Evolutionary conservation across 1,140 invertebrate species (phyloP).

Genomic region (Bombus impatiens): DNA sequence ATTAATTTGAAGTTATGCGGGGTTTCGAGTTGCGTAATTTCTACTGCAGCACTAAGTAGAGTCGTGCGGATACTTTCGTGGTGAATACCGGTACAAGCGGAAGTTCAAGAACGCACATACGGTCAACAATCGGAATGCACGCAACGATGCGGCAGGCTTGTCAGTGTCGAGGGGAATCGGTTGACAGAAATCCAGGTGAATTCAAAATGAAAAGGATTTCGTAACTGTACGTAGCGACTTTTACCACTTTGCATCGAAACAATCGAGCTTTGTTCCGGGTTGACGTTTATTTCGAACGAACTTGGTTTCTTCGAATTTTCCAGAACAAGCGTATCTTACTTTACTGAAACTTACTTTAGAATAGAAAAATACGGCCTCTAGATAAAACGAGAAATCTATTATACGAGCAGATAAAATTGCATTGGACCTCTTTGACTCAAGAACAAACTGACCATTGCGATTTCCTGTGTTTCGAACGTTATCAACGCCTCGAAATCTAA

Average conservation of each 20-base stretch:
- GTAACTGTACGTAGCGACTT: constrained; percentile 16
- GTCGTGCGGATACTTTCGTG: neutral
- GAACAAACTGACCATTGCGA: neutral
- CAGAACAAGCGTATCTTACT: neutral
- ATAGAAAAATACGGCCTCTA: neutral
- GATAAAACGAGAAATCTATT: neutral
- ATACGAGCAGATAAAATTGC: neutral
- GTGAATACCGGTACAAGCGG: neutral
- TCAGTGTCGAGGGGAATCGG: neutral
- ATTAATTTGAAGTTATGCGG: neutral
- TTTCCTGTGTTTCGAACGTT: constrained; percentile 7
- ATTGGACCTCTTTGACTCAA: neutral
- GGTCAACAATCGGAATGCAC: neutral
- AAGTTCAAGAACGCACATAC: constrained; percentile 46
- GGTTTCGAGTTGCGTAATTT: too few species aligned
- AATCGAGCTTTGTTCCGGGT: neutral
- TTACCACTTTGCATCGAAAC: constrained; percentile 1
- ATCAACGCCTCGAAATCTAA: neutral
- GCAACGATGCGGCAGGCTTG: neutral
- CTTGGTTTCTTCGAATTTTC: too few species aligned
- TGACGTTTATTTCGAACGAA: neutral
- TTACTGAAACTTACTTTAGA: too few species aligned
- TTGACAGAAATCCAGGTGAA: neutral
- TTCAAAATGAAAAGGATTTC: neutral
- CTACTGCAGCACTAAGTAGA: too few species aligned